These are phyloP conservation scores for Pocillopora verrucosa DNA, from an alignment of 64 coral and sea anemone species.

Conservation along the genomic window DNA sequence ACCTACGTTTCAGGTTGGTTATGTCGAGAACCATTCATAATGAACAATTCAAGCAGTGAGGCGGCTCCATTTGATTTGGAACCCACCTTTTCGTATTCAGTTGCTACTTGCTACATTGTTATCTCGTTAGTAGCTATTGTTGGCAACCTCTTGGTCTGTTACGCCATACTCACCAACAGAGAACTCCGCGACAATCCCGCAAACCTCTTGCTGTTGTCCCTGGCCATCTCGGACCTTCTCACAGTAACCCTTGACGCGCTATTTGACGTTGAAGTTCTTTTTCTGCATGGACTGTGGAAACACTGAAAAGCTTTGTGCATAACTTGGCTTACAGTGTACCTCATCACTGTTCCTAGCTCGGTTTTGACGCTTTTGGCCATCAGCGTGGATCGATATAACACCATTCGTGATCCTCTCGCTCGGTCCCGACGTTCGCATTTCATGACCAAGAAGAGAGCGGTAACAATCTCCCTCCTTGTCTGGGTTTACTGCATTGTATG, in stretches of 20 bases:
- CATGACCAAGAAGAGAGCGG: constrained; percentile 52
- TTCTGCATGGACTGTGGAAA: constrained; percentile 53
- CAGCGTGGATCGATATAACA: constrained; percentile 77
- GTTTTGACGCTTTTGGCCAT: constrained; percentile 84
- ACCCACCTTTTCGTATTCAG: not conserved
- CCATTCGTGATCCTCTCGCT: constrained; percentile 64
- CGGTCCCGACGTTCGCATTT: constrained; percentile 38
- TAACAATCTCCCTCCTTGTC: constrained; percentile 30
- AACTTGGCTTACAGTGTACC: constrained; percentile 64
- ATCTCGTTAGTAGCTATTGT: constrained; percentile 29
- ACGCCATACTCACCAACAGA: constrained; percentile 35
- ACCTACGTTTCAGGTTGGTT: too few species aligned
- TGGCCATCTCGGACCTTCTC: constrained; percentile 64
- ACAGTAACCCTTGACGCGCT: constrained; percentile 51
- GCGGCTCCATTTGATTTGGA: not conserved
- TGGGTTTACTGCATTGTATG: constrained; percentile 75
- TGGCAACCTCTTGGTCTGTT: constrained; percentile 47
- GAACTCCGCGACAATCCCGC: constrained; percentile 22
- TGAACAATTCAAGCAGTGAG: not conserved
- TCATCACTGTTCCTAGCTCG: constrained; percentile 80
- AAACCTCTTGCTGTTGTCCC: constrained; percentile 62
- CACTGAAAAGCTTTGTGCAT: constrained; percentile 55
- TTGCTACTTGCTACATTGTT: constrained; percentile 2
- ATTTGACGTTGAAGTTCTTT: constrained; percentile 62
- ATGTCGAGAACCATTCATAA: not conserved